Conservation (phyloP, 2,888 invertebrate species). For the Andricus quercusramuli region DNA sequence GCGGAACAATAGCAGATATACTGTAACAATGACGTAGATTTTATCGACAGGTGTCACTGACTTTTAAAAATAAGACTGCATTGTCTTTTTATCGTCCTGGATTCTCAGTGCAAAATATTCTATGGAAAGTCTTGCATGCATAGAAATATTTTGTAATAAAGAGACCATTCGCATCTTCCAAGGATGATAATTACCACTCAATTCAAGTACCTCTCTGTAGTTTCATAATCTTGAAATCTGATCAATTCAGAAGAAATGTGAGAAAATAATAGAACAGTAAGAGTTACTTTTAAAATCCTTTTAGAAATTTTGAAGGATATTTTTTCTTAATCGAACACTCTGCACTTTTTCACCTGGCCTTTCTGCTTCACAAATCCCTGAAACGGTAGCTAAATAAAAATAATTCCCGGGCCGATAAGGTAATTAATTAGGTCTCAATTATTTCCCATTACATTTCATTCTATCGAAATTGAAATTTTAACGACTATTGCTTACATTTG, state of each 20-base stretch:
- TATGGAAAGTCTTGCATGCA: neutral
- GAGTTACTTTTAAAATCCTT: neutral
- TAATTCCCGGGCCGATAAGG: neutral
- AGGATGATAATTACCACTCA: neutral
- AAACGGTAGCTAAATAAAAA: neutral
- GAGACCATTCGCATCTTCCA: neutral
- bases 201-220: too few species aligned
- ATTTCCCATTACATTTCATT: neutral
- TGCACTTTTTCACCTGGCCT: neutral
- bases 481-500: too few species aligned
- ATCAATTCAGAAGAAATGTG: too few species aligned
- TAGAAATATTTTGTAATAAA: neutral
- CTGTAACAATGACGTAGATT: constrained; percentile 30
- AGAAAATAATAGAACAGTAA: too few species aligned
- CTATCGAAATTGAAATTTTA: too few species aligned
- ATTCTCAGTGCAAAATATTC: constrained; percentile 1
- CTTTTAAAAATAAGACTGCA: constrained; percentile 14
- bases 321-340: neutral
- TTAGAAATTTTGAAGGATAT: neutral
- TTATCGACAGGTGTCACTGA: constrained; percentile 37
- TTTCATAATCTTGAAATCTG: too few species aligned
- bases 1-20: constrained; percentile 28
- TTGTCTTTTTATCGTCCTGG: constrained; percentile 26
- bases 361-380: neutral
- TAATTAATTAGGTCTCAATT: neutral